Evolutionary conservation across 2,888 invertebrate genomes (phyloP).

Genomic region (Euclidia mi): DNA sequence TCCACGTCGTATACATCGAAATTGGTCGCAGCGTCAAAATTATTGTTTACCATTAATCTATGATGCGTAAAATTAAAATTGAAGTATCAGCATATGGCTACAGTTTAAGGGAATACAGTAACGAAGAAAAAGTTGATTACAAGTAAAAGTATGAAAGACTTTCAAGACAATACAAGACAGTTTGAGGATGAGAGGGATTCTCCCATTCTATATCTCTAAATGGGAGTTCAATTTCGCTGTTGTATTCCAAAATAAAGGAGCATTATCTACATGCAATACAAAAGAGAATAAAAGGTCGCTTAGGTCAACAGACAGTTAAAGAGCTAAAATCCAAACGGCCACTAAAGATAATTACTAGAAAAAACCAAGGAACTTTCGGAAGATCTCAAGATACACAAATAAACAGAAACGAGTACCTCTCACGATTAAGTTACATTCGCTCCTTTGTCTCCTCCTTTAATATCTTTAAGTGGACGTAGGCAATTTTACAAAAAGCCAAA

Average conservation of each 20-base stretch:
- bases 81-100: slow-evolving; percentile 6
- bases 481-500: slow-evolving; percentile 85
- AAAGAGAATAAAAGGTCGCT: slow-evolving; percentile 10
- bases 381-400: slow-evolving; percentile 45
- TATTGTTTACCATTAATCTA: slow-evolving; percentile 46
- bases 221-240: slow-evolving; percentile 6
- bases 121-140: no score
- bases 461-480: slow-evolving; percentile 86
- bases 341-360: slow-evolving; percentile 43
- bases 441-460: slow-evolving; percentile 82
- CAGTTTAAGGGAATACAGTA: no score
- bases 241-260: slow-evolving; percentile 15
- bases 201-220: not conserved
- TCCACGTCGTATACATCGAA: slow-evolving; percentile 28
- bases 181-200: no score
- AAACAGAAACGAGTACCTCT: slow-evolving; percentile 56
- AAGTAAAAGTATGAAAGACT: no score
- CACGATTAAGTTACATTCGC: slow-evolving; percentile 73
- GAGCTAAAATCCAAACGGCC: slow-evolving; percentile 29
- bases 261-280: slow-evolving; percentile 4
- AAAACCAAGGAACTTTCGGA: slow-evolving; percentile 22
- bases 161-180: no score
- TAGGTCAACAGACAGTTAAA: slow-evolving; percentile 24
- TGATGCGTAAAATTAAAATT: slow-evolving; percentile 34
- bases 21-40: slow-evolving; percentile 43